Conservation (phyloP, 2,797 vertebrate species). For the Lindbergichthys nudifrons region DNA sequence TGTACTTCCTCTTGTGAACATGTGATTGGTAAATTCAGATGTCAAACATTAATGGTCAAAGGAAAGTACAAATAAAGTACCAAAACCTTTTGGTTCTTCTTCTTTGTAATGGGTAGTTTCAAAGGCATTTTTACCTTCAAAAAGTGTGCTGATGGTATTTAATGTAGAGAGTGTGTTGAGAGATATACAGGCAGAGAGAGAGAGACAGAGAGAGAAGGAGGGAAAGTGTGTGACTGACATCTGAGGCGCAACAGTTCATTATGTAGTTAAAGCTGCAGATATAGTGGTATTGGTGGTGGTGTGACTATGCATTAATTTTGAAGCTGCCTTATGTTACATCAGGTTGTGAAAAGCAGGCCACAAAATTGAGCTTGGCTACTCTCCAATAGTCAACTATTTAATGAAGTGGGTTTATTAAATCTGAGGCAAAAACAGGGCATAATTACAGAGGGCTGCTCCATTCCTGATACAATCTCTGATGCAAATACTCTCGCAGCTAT, state of each 20-base stretch:
- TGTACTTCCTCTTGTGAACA: background rate
- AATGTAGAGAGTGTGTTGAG: background rate
- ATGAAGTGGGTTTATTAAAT: constrained; percentile 61
- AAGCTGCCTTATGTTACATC: constrained; percentile 57
- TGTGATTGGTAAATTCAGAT: background rate
- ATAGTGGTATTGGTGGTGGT: constrained; percentile 73
- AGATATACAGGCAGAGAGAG: constrained; percentile 3
- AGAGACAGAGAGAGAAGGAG: constrained; percentile 4
- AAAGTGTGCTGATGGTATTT: background rate
- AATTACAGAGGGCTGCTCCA: constrained; percentile 11
- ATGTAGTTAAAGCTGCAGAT: constrained; percentile 79
- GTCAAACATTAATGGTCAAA: background rate
- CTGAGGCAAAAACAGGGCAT: constrained; percentile 34
- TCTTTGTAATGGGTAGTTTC: background rate
- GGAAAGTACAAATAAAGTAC: background rate
- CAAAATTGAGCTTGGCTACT: constrained; percentile 67
- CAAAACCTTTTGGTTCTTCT: background rate
- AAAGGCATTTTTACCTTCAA: background rate
- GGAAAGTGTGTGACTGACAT: constrained; percentile 63
- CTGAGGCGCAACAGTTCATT: constrained; percentile 73
- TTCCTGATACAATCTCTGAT: constrained; percentile 12
- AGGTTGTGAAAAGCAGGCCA: constrained; percentile 63
- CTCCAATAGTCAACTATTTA: constrained; percentile 60
- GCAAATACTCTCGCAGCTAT: constrained; percentile 31
- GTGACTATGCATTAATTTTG: constrained; percentile 83